Evolutionary conservation across 2,888 invertebrate genomes (phyloP), one percentile per base, ranked within the genome.

Genomic region (Lasius platythorax): DNA sequence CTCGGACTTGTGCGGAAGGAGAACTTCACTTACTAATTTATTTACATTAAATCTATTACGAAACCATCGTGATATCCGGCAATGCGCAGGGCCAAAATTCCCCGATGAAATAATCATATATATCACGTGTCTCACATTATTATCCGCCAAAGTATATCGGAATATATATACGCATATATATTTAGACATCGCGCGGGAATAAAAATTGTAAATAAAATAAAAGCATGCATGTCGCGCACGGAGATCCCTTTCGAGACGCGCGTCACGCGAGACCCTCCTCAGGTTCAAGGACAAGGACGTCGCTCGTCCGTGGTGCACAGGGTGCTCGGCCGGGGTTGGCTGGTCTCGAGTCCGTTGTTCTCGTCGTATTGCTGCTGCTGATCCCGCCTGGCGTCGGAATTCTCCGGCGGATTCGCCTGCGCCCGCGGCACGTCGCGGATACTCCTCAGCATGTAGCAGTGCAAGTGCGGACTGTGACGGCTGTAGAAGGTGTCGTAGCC

Each of bases 401-500:
- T 73, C 0, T 73, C 37, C 1, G 33, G n/a, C 11, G 68, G 72
- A 4, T 81, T 58, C 15, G 40, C 11, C 33, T n/a, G 63, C 0
- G 50, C 23, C 1, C 68, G 84, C 2, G 66, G 72, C 28, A 15
- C 68, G 9, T 50, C 70, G 0, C 83, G 83, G 23, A 89, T 63
- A 37, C 84, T 91, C 30, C 85, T 90, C 66, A 94, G 86, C 91
- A 92, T 92, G 88, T 92, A 94, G 81, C 93, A 94, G 8, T 92
- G 93, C 63, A 93, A 92, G 83, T 93, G 94, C 63, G 93, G 93
- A 86, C 93, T 93, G 90, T 94, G 93, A 8, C 89, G 88, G 82
- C 88, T 91, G 87, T 89, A 90, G 83, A 92, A 93, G 86, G 93
- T 94, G 90, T 94, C 93, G 92, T 93, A 94, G 72, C 93, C 93